These are phyloP conservation scores for Morone chrysops DNA, from an alignment of 2,113 vertebrate species.

Conservation along the genomic window DNA sequence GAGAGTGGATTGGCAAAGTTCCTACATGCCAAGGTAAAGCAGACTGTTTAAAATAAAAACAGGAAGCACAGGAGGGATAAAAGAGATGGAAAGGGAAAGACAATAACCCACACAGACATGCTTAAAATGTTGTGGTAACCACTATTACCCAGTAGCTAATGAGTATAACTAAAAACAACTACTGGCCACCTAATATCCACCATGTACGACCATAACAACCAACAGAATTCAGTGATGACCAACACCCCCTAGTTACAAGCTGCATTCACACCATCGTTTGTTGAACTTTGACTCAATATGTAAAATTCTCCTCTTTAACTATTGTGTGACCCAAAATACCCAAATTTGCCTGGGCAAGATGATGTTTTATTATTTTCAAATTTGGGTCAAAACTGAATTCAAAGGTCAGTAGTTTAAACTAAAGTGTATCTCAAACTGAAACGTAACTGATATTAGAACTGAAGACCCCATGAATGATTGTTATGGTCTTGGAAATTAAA, in stretches of 20 bases:
- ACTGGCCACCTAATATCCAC: no score
- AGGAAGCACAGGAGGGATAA: background rate
- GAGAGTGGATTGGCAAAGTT: conserved; percentile 38
- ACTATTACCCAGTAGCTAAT: background rate
- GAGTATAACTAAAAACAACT: background rate
- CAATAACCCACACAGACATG: background rate
- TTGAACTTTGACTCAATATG: no score
- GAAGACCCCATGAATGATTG: background rate
- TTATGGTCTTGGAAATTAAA: background rate
- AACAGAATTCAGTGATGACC: background rate
- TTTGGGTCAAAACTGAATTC: background rate
- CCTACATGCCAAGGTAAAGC: conserved; percentile 74
- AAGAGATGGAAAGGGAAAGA: background rate
- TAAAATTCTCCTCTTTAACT: background rate
- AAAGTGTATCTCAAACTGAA: background rate
- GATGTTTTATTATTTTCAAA: background rate
- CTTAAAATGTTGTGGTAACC: background rate
- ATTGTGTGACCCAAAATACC: background rate
- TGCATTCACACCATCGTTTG: background rate
- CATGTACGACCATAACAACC: background rate
- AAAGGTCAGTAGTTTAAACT: background rate
- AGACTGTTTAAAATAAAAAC: background rate
- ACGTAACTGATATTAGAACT: background rate
- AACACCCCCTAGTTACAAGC: background rate
- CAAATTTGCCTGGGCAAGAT: no score